phyloP scores from a whole-genome alignment of 2,113 vertebrate genomes.

The Numenius arquata region DNA sequence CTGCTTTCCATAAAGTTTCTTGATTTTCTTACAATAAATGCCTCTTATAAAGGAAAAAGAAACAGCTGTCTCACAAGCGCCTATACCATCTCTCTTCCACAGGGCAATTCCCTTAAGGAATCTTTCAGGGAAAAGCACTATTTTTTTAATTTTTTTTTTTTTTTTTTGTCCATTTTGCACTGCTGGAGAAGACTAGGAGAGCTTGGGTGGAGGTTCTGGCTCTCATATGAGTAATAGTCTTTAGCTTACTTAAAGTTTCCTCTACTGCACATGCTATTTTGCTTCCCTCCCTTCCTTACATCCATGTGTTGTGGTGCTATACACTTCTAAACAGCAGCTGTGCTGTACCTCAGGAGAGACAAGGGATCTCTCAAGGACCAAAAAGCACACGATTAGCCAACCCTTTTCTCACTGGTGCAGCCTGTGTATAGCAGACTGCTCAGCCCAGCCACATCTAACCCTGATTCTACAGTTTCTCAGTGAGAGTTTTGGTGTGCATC shows the following conservation, averaged over 20 bases:
- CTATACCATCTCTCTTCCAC: background rate
- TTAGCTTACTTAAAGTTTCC: slow-evolving; percentile 54
- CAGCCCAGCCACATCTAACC: background rate
- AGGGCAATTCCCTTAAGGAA: background rate
- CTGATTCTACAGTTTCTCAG: background rate
- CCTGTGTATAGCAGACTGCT: background rate
- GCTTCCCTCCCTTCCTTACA: slow-evolving; percentile 12
- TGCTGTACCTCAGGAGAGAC: background rate
- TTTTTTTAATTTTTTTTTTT: background rate
- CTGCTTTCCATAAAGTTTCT: background rate
- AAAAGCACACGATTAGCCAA: background rate
- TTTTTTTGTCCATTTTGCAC: background rate
- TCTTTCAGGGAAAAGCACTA: background rate
- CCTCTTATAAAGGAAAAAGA: background rate
- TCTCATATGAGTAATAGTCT: slow-evolving; percentile 26
- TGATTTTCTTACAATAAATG: background rate
- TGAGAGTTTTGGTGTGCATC: fast-evolving
- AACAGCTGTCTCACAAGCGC: background rate
- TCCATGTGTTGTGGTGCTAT: background rate
- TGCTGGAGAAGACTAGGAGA: background rate
- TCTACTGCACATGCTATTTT: slow-evolving; percentile 14
- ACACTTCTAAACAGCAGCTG: slow-evolving; percentile 19
- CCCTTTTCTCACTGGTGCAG: background rate
- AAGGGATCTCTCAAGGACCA: background rate
- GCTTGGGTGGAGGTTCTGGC: slow-evolving; percentile 34